Conservation (phyloP, 2,888 invertebrate species). For the Crioceris asparagi region DNA sequence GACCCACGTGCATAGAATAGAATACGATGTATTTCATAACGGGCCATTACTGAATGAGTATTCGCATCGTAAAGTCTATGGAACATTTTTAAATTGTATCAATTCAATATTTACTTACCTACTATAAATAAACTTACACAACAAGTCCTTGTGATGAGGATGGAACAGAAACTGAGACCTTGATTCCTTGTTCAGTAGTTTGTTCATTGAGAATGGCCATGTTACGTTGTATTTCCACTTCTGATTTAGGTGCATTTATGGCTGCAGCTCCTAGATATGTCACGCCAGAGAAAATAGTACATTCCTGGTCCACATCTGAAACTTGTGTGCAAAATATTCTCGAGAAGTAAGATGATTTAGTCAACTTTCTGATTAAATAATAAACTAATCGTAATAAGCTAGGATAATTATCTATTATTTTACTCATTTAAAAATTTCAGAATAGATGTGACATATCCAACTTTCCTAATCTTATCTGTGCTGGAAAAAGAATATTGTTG, state of each 20-base stretch:
- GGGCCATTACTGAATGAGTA: constrained; percentile 71
- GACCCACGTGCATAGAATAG: constrained; percentile 90
- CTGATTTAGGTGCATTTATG: constrained; percentile 86
- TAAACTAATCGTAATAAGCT: no score
- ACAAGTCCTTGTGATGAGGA: constrained; percentile 87
- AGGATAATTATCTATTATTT: no score
- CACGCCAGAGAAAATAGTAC: constrained; percentile 85
- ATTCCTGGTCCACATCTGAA: constrained; percentile 78
- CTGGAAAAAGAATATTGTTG: no score
- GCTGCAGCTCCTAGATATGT: constrained; percentile 86
- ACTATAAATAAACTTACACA: constrained; percentile 54
- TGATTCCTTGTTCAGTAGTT: constrained; percentile 64
- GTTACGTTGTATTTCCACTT: constrained; percentile 83
- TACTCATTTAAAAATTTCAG: no score
- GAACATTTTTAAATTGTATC: constrained; percentile 3
- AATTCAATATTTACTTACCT: neutral
- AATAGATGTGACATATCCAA: no score
- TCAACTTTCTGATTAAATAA: no score
- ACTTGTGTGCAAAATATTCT: constrained; percentile 36
- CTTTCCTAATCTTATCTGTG: no score
- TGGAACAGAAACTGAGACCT: constrained; percentile 86
- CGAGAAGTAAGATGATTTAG: no score
- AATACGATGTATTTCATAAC: constrained; percentile 86
- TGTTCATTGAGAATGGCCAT: constrained; percentile 83
- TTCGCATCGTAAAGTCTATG: constrained; percentile 71